Evolutionary conservation across 2,888 invertebrate genomes (phyloP).

Genomic region (Melanophora roralis): DNA sequence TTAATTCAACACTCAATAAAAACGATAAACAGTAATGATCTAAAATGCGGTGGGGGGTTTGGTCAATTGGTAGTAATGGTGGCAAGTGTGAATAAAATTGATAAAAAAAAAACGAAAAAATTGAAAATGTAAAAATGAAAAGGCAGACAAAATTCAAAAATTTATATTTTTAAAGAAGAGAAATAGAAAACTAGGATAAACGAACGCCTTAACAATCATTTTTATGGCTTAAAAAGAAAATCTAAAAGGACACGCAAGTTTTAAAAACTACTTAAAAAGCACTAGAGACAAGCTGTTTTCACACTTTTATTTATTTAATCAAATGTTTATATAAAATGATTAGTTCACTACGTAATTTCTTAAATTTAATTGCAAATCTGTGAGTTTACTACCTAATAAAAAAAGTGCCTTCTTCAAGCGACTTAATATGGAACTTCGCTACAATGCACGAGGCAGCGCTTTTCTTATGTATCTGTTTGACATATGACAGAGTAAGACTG

Average conservation of each 20-base stretch:
- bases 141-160: neutral
- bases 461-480: no score
- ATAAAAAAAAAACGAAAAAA: constrained; percentile 20
- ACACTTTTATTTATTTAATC: no score
- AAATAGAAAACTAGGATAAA: neutral
- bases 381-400: no score
- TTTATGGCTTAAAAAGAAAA: neutral
- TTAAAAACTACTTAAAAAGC: neutral
- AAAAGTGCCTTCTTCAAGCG: no score
- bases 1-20: constrained; percentile 44
- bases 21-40: neutral
- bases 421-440: no score
- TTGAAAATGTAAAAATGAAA: neutral
- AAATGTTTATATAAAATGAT: no score
- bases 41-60: neutral
- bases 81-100: constrained; percentile 24
- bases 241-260: constrained; percentile 5
- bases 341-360: no score
- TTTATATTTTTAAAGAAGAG: neutral
- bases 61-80: neutral
- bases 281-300: no score
- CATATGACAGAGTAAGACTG: no score
- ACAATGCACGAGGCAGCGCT: no score
- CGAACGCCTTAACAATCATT: neutral
- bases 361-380: no score